Conservation (phyloP, 2,113 vertebrate genomes). For the Ahaetulla prasina region DNA sequence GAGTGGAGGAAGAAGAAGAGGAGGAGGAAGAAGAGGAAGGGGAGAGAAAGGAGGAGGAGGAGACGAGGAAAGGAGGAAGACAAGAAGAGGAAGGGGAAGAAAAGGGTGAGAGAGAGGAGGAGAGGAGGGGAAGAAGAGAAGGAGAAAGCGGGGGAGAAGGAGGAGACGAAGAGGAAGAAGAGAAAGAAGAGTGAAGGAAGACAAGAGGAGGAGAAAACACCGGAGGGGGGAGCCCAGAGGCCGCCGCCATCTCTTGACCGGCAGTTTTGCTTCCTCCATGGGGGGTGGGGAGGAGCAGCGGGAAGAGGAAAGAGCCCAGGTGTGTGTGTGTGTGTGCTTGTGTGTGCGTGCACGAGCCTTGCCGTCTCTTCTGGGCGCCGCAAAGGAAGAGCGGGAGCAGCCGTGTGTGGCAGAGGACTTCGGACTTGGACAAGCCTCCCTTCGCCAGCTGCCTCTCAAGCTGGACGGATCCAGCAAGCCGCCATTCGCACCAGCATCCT, state of each 20-base stretch:
- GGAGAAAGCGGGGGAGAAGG: neutral
- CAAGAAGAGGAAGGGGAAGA: too few species aligned
- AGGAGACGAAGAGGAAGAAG: too few species aligned
- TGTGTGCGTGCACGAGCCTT: neutral
- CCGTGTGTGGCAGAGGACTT: neutral
- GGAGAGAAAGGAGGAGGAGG: too few species aligned
- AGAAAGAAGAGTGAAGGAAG: too few species aligned
- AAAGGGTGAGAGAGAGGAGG: too few species aligned
- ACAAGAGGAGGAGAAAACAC: neutral
- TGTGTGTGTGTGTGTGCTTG: neutral
- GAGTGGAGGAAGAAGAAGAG: fast-evolving
- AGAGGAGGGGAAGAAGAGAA: too few species aligned
- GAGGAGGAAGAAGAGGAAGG: too few species aligned
- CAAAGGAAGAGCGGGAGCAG: neutral
- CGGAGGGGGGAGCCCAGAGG: too few species aligned
- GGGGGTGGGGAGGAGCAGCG: neutral
- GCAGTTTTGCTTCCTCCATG: neutral
- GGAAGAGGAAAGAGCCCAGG: neutral
- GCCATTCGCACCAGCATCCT: neutral
- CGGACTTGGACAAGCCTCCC: neutral
- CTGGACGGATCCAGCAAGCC: too few species aligned
- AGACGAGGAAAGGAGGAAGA: too few species aligned
- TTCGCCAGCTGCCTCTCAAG: neutral
- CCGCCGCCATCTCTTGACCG: neutral
- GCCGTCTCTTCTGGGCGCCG: neutral